Evolutionary conservation across 2,113 vertebrate species (phyloP).

Genomic region (Myrmecobius fasciatus): DNA sequence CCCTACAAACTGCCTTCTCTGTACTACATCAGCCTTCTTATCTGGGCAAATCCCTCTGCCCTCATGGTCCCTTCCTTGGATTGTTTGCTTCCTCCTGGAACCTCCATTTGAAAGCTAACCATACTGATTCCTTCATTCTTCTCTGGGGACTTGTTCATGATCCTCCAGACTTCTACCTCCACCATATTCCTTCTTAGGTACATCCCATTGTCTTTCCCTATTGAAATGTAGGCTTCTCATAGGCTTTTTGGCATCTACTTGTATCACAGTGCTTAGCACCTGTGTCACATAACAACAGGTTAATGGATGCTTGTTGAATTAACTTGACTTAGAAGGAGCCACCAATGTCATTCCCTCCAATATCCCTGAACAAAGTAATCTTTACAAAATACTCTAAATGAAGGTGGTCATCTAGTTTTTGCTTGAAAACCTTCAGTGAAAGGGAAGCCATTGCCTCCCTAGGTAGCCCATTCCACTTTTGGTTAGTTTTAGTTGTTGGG

Average conservation of each 20-base stretch:
- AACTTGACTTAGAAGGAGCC: background rate
- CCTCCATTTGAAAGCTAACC: background rate
- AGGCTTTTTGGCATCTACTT: background rate
- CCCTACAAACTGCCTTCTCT: background rate
- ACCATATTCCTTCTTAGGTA: background rate
- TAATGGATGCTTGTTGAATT: background rate
- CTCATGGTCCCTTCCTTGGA: background rate
- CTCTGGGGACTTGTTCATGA: background rate
- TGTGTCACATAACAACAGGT: background rate
- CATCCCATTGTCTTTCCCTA: background rate
- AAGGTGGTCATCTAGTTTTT: background rate
- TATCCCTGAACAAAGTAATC: background rate
- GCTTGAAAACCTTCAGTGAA: background rate
- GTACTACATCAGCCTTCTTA: background rate
- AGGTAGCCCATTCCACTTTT: background rate
- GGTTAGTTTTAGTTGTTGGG: background rate
- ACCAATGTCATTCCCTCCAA: background rate
- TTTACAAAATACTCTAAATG: background rate
- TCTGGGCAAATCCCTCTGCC: background rate
- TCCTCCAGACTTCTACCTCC: background rate
- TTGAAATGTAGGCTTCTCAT: background rate
- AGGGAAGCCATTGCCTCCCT: background rate
- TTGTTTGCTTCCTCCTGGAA: background rate
- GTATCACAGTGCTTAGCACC: background rate
- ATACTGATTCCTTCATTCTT: background rate